Percentiles rank a stretch among this genome's conserved stretches.
Conservation (phyloP, 37 sponge, comb jelly and placozoan species). For the Theonella swinhoei region DNA sequence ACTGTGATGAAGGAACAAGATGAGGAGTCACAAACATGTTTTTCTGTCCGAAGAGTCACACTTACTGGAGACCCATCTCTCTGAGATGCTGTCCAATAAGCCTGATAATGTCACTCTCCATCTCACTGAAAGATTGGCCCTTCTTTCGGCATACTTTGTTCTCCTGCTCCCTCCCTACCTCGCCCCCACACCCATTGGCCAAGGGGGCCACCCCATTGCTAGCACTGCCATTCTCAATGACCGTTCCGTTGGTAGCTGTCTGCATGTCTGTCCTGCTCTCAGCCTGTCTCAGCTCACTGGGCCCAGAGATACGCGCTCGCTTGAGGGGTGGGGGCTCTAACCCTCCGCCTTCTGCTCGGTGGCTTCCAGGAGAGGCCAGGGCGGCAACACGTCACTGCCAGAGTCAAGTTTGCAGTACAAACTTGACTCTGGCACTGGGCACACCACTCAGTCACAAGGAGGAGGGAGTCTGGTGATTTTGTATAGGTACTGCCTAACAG, state of each 20-base stretch:
- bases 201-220: background rate
- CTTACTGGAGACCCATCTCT: constrained; percentile 89
- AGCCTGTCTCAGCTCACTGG: background rate
- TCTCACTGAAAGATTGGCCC: constrained; percentile 8
- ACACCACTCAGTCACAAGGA: no score
- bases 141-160: background rate
- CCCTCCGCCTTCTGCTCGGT: constrained; percentile 75
- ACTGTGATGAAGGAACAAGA: constrained; percentile 26
- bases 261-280: background rate
- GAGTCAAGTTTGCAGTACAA: background rate
- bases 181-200: background rate
- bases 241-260: background rate
- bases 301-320: constrained; percentile 67
- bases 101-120: constrained; percentile 75
- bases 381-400: background rate
- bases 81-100: constrained; percentile 96
- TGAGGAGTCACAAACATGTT: background rate
- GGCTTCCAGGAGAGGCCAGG: constrained; percentile 80
- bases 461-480: no score
- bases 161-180: background rate
- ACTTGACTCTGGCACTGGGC: background rate
- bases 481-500: no score
- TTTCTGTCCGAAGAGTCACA: background rate
- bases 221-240: constrained; percentile 1
- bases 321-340: constrained; percentile 85